A percentile compares a stretch with the other conserved stretches of the same genome.
Conservation (phyloP, 2,797 vertebrate species). For the Labeo calbasu region DNA sequence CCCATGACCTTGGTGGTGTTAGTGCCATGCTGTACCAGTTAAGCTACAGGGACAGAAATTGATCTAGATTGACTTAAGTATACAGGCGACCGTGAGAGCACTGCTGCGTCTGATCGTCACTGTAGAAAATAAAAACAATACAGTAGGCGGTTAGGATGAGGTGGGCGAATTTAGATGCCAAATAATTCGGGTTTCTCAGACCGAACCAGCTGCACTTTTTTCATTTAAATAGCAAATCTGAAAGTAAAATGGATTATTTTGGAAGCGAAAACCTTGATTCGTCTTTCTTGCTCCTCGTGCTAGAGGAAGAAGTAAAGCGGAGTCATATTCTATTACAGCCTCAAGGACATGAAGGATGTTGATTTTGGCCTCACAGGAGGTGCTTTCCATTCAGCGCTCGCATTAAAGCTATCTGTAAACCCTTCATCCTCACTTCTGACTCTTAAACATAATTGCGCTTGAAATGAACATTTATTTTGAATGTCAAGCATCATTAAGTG, state of each 20-base stretch:
- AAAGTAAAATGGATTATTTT: conserved; percentile 17
- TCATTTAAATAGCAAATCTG: conserved; percentile 14
- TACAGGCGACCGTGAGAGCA: not conserved
- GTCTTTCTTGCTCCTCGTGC: conserved; percentile 10
- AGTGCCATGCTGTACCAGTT: not conserved
- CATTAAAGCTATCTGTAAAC: conserved; percentile 46
- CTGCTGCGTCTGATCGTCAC: not conserved
- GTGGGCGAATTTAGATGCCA: not conserved
- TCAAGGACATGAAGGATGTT: conserved; percentile 52
- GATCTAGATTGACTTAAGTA: not conserved
- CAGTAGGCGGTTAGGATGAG: not conserved
- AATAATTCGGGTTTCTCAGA: not conserved
- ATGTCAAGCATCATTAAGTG: conserved; percentile 47
- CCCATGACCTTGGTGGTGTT: conserved; percentile 9
- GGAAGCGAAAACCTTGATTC: conserved; percentile 16
- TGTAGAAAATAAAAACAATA: conserved; percentile 11
- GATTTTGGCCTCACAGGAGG: conserved; percentile 44
- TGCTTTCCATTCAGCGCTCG: conserved; percentile 41
- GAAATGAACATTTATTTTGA: conserved; percentile 50
- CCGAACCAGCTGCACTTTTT: conserved; percentile 20
- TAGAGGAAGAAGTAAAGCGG: conserved; percentile 20
- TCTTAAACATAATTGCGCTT: conserved; percentile 46
- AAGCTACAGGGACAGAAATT: not conserved
- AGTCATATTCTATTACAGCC: conserved; percentile 31
- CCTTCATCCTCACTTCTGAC: conserved; percentile 48